phyloP scores from a whole-genome alignment of 2,888 invertebrate species.

The Chrysotoxum bicinctum region DNA sequence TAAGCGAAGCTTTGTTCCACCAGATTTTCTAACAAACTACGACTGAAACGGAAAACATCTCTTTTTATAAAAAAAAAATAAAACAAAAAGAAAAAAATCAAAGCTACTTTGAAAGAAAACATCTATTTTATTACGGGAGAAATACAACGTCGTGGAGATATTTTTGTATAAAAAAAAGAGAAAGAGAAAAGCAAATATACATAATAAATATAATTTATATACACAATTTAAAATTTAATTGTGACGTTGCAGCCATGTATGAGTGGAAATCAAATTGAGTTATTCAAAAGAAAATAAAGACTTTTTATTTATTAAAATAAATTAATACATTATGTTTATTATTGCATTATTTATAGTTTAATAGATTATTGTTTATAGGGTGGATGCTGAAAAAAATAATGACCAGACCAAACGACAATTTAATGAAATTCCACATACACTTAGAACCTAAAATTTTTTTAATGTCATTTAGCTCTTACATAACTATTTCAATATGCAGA shows the following conservation, averaged over 20 bases:
- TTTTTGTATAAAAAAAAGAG: slow-evolving; percentile 41
- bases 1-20: slow-evolving; percentile 74
- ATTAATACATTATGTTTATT: background rate
- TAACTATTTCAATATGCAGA: no score
- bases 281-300: slow-evolving; percentile 41
- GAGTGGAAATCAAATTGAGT: slow-evolving; percentile 25
- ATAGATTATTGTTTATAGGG: no score
- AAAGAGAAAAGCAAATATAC: background rate
- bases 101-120: slow-evolving; percentile 22
- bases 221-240: no score
- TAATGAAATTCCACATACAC: no score
- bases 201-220: slow-evolving; percentile 45
- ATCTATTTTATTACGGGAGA: slow-evolving; percentile 58
- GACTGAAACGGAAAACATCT: slow-evolving; percentile 29
- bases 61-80: slow-evolving; percentile 9
- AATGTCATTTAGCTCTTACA: no score
- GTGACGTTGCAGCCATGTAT: background rate
- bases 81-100: slow-evolving; percentile 1
- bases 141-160: slow-evolving; percentile 18
- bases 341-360: no score
- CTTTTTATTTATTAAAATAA: slow-evolving; percentile 57
- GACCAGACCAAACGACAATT: no score
- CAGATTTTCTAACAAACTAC: slow-evolving; percentile 62
- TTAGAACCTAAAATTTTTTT: no score
- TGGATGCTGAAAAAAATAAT: no score